A percentile compares a stretch with the other conserved stretches of the same genome.
Evolutionary conservation across 2,888 invertebrate species (phyloP).

Genomic region (Orchesellides sinensis): DNA sequence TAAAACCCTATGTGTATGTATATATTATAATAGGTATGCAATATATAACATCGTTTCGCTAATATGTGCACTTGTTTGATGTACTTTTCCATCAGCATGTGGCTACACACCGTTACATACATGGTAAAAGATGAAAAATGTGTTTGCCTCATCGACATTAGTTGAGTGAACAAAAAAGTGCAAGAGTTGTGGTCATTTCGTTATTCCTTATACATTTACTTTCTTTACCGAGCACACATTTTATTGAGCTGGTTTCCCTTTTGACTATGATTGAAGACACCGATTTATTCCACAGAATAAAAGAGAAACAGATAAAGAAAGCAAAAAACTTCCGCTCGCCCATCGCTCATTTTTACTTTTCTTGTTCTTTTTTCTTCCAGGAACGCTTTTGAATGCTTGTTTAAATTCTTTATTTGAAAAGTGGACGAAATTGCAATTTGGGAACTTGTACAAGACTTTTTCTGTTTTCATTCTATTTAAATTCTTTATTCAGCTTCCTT

Average conservation of each 20-base stretch:
- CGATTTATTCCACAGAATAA: slow-evolving; percentile 6
- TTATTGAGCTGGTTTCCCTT: too few relatives aligned
- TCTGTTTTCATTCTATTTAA: neutral
- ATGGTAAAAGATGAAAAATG: slow-evolving; percentile 18
- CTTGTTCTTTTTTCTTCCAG: slow-evolving; percentile 6
- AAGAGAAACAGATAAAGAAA: slow-evolving; percentile 4
- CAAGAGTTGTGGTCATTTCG: slow-evolving; percentile 59
- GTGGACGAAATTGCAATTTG: slow-evolving; percentile 11
- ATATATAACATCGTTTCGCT: neutral
- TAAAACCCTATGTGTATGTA: too few relatives aligned
- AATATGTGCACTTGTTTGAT: neutral
- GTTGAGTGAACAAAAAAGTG: slow-evolving; percentile 6
- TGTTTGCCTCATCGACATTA: slow-evolving; percentile 18
- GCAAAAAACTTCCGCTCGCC: slow-evolving; percentile 18
- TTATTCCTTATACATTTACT: neutral
- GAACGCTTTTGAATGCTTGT: too few relatives aligned
- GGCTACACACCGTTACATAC: too few relatives aligned
- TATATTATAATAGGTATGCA: too few relatives aligned
- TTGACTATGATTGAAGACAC: slow-evolving; percentile 71
- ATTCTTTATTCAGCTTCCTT: neutral
- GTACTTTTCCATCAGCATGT: too few relatives aligned
- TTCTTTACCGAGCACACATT: too few relatives aligned
- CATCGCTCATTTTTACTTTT: slow-evolving; percentile 20
- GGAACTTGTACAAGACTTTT: neutral
- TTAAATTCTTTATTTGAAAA: neutral